Evolutionary conservation across 2,797 vertebrate genomes (phyloP).

Genomic region (Trematomus bernacchii): DNA sequence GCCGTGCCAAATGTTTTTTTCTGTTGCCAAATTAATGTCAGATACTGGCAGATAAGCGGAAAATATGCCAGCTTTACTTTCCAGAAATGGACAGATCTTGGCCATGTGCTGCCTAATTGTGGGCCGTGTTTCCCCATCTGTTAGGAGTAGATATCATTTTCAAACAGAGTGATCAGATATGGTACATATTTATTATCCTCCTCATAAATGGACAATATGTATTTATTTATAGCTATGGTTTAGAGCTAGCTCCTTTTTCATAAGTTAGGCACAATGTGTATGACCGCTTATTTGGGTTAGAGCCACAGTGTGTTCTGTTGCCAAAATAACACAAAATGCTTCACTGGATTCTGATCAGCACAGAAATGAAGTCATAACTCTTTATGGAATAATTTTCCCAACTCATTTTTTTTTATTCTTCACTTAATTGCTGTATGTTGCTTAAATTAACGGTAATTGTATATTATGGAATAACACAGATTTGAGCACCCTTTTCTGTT

Average conservation of each 20-base stretch:
- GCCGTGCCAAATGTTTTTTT: constrained; percentile 79
- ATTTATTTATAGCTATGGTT: constrained; percentile 64
- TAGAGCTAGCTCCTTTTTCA: constrained; percentile 23
- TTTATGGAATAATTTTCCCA: constrained; percentile 56
- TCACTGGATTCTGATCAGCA: constrained; percentile 58
- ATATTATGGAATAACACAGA: constrained; percentile 69
- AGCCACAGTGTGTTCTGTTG: constrained; percentile 25
- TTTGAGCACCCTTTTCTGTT: constrained; percentile 69
- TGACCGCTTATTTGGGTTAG: constrained; percentile 14
- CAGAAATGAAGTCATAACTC: constrained; percentile 49
- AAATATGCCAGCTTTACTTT: constrained; percentile 88
- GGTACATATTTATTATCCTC: constrained; percentile 74
- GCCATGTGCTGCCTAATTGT: constrained; percentile 87
- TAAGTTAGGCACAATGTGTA: constrained; percentile 27
- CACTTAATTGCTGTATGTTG: constrained; percentile 63
- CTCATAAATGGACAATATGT: constrained; percentile 68
- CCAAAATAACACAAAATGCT: constrained; percentile 41
- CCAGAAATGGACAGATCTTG: constrained; percentile 86
- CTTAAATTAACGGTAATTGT: constrained; percentile 70
- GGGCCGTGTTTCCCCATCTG: constrained; percentile 86
- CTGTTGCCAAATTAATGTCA: constrained; percentile 85
- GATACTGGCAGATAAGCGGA: constrained; percentile 85
- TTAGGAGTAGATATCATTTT: constrained; percentile 84
- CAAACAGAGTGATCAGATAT: constrained; percentile 81
- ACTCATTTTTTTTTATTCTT: constrained; percentile 39